These are phyloP conservation scores for Sesia apiformis DNA, from an alignment of 2,888 invertebrate species.

Conservation along the genomic window DNA sequence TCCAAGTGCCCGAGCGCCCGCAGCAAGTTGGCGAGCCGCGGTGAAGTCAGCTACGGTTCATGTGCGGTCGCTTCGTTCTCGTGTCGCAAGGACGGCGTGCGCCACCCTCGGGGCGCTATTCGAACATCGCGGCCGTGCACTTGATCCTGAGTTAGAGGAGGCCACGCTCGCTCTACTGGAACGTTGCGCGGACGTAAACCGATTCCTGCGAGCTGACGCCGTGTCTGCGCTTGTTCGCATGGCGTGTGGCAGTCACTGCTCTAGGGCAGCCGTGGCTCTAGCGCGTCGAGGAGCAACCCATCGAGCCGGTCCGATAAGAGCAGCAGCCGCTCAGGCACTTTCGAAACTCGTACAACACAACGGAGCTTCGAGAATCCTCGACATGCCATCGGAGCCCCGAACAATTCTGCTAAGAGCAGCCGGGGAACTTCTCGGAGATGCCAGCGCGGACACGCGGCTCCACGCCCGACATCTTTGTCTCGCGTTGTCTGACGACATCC, in stretches of 20 bases:
- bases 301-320: conserved; percentile 90
- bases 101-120: conserved; percentile 88
- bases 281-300: conserved; percentile 83
- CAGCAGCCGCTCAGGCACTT: conserved; percentile 86
- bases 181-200: conserved; percentile 94
- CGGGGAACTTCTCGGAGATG: conserved; percentile 89
- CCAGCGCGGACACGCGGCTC: conserved; percentile 87
- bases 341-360: conserved; percentile 81
- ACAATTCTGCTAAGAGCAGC: conserved; percentile 86
- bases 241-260: conserved; percentile 83
- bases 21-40: conserved; percentile 78
- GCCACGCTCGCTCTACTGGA: conserved; percentile 86
- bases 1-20: conserved; percentile 80
- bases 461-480: conserved; percentile 87
- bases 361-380: conserved; percentile 82
- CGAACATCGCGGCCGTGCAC: conserved; percentile 68
- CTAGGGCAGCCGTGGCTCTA: conserved; percentile 79
- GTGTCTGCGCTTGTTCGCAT: conserved; percentile 86
- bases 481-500: conserved; percentile 80
- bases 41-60: conserved; percentile 83
- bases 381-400: conserved; percentile 83
- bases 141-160: conserved; percentile 89
- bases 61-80: conserved; percentile 92
- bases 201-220: conserved; percentile 93
- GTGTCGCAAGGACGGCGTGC: conserved; percentile 93